phyloP scores from a whole-genome alignment of 2,888 invertebrate species.

The Drosophila cognata region DNA sequence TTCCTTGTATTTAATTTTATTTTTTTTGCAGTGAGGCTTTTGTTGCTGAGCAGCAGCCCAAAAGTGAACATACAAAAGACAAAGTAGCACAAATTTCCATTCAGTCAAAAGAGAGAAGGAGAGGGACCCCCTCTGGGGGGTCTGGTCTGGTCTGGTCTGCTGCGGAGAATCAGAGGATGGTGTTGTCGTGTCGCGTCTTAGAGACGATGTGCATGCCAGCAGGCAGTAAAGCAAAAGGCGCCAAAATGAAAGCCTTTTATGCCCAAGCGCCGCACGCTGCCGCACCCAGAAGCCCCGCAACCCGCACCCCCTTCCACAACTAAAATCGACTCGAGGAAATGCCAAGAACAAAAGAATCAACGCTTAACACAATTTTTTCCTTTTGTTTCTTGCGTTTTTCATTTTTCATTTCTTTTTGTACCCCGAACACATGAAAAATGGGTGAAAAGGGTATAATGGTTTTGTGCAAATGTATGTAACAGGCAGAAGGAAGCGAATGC shows the following conservation, averaged over 20 bases:
- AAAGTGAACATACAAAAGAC: conserved; percentile 77
- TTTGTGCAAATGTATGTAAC: not conserved
- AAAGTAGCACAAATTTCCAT: conserved; percentile 79
- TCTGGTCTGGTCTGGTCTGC: not conserved
- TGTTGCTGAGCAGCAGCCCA: conserved; percentile 55
- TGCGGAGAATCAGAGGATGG: conserved; percentile 5
- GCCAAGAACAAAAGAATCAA: conserved; percentile 78
- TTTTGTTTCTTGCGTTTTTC: not conserved
- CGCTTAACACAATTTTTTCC: conserved; percentile 74
- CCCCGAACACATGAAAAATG: not conserved
- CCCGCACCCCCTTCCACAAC: not conserved
- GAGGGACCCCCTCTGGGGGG: no score
- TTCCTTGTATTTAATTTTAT: conserved; percentile 15
- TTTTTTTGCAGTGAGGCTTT: conserved; percentile 44
- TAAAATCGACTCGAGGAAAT: conserved; percentile 39
- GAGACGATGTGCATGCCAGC: conserved; percentile 69
- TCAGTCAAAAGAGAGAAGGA: conserved; percentile 13
- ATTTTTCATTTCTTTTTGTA: conserved; percentile 13
- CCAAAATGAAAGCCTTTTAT: conserved; percentile 70
- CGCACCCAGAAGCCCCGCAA: not conserved
- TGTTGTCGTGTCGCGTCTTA: conserved; percentile 58
- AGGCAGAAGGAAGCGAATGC: not conserved
- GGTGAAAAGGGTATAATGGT: not conserved
- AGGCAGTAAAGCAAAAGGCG: conserved; percentile 70
- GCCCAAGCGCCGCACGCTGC: not conserved